Percentiles rank a stretch among this genome's conserved stretches.
These are phyloP conservation scores for Leucozona laternaria DNA, from an alignment of 2,888 invertebrate species.

Conservation along the genomic window DNA sequence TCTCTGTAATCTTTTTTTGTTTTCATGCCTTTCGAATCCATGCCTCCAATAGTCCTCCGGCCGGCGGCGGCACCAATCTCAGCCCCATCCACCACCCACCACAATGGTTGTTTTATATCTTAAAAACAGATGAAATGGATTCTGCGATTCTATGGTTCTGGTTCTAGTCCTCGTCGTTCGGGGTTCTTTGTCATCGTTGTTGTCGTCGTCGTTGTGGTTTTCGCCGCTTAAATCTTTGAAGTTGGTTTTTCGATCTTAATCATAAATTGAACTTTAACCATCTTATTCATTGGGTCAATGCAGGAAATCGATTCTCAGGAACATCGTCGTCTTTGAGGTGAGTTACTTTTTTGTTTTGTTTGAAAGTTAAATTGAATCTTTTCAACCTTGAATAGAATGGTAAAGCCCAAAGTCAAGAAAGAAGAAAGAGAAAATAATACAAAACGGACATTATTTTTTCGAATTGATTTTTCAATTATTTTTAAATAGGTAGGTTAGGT, in stretches of 20 bases:
- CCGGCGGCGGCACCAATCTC: neutral
- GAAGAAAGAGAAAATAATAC: neutral
- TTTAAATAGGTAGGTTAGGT: neutral
- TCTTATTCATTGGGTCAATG: constrained; percentile 49
- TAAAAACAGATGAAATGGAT: constrained; percentile 51
- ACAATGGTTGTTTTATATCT: constrained; percentile 25
- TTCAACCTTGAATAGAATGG: constrained; percentile 20
- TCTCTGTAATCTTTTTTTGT: constrained; percentile 10
- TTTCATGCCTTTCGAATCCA: neutral
- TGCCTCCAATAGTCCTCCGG: neutral
- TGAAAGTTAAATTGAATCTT: constrained; percentile 11
- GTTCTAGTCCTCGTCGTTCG: neutral
- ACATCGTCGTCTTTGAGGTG: neutral
- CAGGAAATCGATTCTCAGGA: constrained; percentile 63
- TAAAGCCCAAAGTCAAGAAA: neutral
- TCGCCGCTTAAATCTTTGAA: constrained; percentile 3
- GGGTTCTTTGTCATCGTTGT: constrained; percentile 1
- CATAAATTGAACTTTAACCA: constrained; percentile 62
- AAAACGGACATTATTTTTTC: constrained; percentile 9
- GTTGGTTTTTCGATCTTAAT: constrained; percentile 55
- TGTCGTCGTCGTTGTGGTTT: constrained; percentile 2
- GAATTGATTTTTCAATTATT: constrained; percentile 16
- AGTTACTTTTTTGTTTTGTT: constrained; percentile 14
- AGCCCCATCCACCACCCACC: neutral
- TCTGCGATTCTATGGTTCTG: constrained; percentile 11